Conservation (phyloP, 37 sponge, comb jelly and placozoan species). For the Lycopodina hypogea region DNA sequence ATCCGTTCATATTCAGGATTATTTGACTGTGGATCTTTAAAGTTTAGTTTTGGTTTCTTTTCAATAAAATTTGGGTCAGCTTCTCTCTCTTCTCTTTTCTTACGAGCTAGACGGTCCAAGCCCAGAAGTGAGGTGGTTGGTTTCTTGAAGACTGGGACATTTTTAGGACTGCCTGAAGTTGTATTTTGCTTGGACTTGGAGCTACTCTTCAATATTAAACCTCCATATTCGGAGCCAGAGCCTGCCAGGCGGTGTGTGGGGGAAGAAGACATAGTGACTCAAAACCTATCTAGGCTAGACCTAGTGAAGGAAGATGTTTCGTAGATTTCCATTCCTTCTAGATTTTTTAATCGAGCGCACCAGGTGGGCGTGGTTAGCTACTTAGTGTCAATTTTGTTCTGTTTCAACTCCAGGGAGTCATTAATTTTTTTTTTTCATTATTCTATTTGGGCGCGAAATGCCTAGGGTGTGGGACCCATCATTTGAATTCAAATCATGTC, state of each 20-base stretch:
- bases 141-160: slow-evolving; percentile 52
- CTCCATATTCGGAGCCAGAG: slow-evolving; percentile 58
- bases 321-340: too few species aligned
- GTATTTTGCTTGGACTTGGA: too few species aligned
- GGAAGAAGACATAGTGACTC: slow-evolving; percentile 39
- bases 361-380: background rate
- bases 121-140: slow-evolving; percentile 79
- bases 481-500: background rate
- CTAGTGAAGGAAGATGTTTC: too few species aligned
- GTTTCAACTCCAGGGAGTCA: too few species aligned
- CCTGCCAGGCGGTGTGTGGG: slow-evolving; percentile 51
- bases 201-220: slow-evolving; percentile 56
- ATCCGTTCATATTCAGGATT: slow-evolving; percentile 10
- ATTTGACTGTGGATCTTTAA: background rate
- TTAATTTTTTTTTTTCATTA: too few species aligned
- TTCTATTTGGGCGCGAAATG: too few species aligned
- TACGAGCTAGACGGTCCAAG: slow-evolving; percentile 69
- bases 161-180: background rate
- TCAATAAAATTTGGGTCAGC: slow-evolving; percentile 26
- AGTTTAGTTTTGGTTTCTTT: slow-evolving; percentile 20
- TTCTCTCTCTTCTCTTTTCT: slow-evolving; percentile 66
- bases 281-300: too few species aligned
- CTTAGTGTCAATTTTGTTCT: too few species aligned
- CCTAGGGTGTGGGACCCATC: too few species aligned
- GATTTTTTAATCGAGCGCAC: slow-evolving; percentile 22